Conservation (phyloP, 2,888 invertebrate species). For the Stenichneumon culpator region DNA sequence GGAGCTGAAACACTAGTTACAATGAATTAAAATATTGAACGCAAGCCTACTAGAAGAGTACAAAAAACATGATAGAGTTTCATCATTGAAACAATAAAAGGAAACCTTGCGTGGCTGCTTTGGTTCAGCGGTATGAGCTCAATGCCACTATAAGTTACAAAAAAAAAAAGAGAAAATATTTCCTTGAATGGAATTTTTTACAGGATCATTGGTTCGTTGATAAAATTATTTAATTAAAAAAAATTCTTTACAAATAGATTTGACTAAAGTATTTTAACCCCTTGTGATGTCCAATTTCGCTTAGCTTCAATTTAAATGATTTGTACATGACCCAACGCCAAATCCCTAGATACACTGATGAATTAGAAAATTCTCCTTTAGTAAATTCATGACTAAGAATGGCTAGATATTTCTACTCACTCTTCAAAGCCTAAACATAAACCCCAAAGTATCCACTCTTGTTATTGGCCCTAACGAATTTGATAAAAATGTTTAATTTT, state of each 20-base stretch:
- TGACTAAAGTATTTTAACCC: not conserved
- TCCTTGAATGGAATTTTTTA: not conserved
- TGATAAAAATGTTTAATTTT: not conserved
- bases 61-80: too few relatives aligned
- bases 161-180: not conserved
- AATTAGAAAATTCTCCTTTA: not conserved
- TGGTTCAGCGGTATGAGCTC: not conserved
- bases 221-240: too few relatives aligned
- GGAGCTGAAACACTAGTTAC: too few relatives aligned
- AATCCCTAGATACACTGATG: not conserved
- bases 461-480: not conserved
- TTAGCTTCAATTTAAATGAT: not conserved
- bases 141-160: not conserved
- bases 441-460: too few relatives aligned
- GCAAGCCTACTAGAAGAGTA: too few relatives aligned
- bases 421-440: not conserved
- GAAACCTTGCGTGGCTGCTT: too few relatives aligned
- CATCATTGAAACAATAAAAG: too few relatives aligned
- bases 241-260: not conserved
- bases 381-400: not conserved
- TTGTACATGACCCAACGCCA: not conserved
- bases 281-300: not conserved
- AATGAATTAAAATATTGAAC: too few relatives aligned
- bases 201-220: too few relatives aligned
- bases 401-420: not conserved